Base-by-base conservation (phyloP, 2,888 invertebrate species). In the Scelioninae gen. 1 region DNA sequence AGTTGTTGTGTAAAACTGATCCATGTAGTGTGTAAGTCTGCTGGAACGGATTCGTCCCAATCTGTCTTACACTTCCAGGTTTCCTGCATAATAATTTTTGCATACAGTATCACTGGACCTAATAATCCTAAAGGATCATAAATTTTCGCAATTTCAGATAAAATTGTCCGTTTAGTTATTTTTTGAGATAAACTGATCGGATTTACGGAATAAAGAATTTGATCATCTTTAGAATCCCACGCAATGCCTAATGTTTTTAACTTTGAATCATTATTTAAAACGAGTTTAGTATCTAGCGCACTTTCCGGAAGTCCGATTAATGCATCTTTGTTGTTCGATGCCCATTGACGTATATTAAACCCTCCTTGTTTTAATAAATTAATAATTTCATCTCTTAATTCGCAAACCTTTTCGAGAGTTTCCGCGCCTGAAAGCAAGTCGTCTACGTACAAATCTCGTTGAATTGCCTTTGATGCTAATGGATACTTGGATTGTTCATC, bases 91-190 rank as follows among this genome's bases (percentile, higher is more conserved):
- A 66, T 51, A 6, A 38, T 4, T 38, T 66, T 66, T 6, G 66
- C 66, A 1, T 23, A 15, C 1, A 66, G n/a, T 5, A 66, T 53
- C n/a, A 66, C 32, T 0, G 51, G 66, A 23, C 53, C 66, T 0
- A 66, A 23, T 0, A 66, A 40, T 0, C 66, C 66, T 51, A 66
- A 31, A 0, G 53, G 66, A 51, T 66, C 38, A 29, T 23, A 66
- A 4, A 66, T 53, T 53, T 51, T 66, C 8, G 66, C 66, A n/a
- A 53, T 53, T 66, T 53, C 51, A 6, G 66, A 66, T n/a, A 66
- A 40, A 7, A 66, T 40, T 2, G 3, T n/a, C 1, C 66, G 66
- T 53, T 66, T 66, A 0, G 66, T 66, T 10, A 56, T 43, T 13
- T 45, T 65, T 15, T 23, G 16, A 13, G 3, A n/a, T 8, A 7